A percentile compares a stretch with the other conserved stretches of the same genome.
Evolutionary conservation across 2,888 invertebrate species (phyloP).

Genomic region (Branchinecta sandiegonensis): DNA sequence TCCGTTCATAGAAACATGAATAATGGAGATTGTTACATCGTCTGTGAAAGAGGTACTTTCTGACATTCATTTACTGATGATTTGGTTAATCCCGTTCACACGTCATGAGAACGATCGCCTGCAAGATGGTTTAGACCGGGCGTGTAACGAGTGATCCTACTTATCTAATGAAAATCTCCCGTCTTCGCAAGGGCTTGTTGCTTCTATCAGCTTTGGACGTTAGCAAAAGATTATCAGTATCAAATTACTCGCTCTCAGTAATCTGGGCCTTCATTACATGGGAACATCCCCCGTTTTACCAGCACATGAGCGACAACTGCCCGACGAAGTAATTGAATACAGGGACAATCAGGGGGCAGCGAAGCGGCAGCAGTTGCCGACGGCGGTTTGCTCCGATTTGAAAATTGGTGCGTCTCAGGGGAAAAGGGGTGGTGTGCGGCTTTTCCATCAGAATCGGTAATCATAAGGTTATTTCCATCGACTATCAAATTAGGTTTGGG

Average conservation of each 20-base stretch:
- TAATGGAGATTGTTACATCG: too few relatives aligned
- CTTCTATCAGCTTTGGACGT: constrained; percentile 16
- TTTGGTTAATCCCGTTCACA: too few relatives aligned
- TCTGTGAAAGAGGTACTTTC: too few relatives aligned
- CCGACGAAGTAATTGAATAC: constrained; percentile 4
- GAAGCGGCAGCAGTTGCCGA: background rate
- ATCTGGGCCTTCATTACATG: constrained; percentile 15
- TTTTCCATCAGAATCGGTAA: constrained; percentile 11
- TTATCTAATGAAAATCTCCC: constrained; percentile 11
- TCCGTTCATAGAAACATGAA: too few relatives aligned
- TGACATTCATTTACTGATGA: too few relatives aligned
- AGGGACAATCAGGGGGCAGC: constrained; percentile 15
- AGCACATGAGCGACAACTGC: background rate
- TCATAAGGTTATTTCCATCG: constrained; percentile 13
- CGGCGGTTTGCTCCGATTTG: constrained; percentile 13
- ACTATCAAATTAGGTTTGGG: constrained; percentile 7
- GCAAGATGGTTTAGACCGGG: too few relatives aligned
- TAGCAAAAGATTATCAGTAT: constrained; percentile 15
- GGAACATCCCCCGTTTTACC: constrained; percentile 13
- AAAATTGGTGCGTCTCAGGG: constrained; percentile 11
- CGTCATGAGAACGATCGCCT: too few relatives aligned
- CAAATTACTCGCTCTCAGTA: constrained; percentile 13
- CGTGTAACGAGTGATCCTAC: too few relatives aligned
- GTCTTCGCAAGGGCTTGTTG: background rate
- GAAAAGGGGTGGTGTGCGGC: constrained; percentile 15